Evolutionary conservation across 2,113 vertebrate genomes (phyloP).

Genomic region (Galemys pyrenaicus): DNA sequence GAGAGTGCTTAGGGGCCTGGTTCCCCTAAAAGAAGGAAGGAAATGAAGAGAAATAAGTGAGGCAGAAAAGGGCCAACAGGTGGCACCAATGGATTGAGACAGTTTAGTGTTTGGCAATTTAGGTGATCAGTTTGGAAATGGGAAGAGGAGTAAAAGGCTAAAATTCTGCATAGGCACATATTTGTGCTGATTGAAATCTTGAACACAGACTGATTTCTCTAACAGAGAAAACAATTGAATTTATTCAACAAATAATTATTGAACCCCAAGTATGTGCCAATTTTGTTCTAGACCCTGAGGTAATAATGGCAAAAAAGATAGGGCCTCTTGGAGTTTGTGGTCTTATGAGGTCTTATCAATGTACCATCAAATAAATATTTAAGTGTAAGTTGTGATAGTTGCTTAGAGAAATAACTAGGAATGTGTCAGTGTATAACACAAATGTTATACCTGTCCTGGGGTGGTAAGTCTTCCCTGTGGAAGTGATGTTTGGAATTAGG

Average conservation of each 20-base stretch:
- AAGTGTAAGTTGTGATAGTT: background rate
- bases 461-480: background rate
- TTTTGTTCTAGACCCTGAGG: background rate
- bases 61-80: conserved; percentile 28
- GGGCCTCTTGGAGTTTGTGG: background rate
- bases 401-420: background rate
- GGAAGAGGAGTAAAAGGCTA: background rate
- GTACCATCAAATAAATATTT: background rate
- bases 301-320: background rate
- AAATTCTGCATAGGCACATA: background rate
- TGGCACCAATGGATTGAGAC: conserved; percentile 42
- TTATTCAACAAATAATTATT: background rate
- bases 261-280: background rate
- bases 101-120: background rate
- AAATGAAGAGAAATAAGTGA: background rate
- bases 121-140: background rate
- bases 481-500: background rate
- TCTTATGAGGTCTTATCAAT: background rate
- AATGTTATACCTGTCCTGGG: background rate
- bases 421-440: background rate
- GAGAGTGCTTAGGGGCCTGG: background rate
- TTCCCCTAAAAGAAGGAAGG: background rate
- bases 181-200: background rate
- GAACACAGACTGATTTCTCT: background rate
- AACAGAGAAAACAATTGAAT: background rate